Percentiles rank a stretch among this genome's conserved stretches.
Evolutionary conservation across 2,113 vertebrate genomes (phyloP).

Genomic region (Ceuthmochares aereus): DNA sequence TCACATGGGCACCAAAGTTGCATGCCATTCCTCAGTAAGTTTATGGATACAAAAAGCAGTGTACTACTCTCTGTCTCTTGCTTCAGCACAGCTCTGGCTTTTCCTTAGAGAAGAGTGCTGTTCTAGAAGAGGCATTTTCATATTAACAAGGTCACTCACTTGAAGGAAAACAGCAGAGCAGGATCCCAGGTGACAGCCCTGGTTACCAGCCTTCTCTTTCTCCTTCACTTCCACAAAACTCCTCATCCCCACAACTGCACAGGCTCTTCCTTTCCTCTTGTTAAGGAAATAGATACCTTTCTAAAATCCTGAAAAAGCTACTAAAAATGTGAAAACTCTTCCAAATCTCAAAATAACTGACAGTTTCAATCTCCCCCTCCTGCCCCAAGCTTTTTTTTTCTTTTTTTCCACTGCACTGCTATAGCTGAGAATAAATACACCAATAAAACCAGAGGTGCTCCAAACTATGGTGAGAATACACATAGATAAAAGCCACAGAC

Average conservation of each 20-base stretch:
- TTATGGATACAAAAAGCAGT: constrained; percentile 6
- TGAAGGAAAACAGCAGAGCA: neutral
- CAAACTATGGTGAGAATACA: neutral
- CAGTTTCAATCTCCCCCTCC: neutral
- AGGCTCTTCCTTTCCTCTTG: neutral
- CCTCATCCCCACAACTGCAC: neutral
- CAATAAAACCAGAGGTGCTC: neutral
- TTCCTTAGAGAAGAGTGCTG: neutral
- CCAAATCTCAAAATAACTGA: neutral
- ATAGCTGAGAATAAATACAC: neutral
- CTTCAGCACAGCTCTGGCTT: neutral
- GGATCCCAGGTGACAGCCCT: neutral
- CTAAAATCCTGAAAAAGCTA: neutral
- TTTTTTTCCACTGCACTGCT: neutral
- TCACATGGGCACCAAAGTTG: constrained; percentile 41
- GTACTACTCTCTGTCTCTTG: neutral
- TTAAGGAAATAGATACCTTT: neutral
- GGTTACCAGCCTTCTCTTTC: neutral
- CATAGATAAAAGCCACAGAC: neutral
- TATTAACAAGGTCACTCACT: neutral
- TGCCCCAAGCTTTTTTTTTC: neutral
- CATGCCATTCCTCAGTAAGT: constrained; percentile 16
- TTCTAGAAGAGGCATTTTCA: neutral
- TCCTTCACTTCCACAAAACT: neutral
- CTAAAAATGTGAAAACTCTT: neutral